Evolutionary conservation across 2,113 vertebrate species (phyloP).

Genomic region (Trematocara nigrifrons): DNA sequence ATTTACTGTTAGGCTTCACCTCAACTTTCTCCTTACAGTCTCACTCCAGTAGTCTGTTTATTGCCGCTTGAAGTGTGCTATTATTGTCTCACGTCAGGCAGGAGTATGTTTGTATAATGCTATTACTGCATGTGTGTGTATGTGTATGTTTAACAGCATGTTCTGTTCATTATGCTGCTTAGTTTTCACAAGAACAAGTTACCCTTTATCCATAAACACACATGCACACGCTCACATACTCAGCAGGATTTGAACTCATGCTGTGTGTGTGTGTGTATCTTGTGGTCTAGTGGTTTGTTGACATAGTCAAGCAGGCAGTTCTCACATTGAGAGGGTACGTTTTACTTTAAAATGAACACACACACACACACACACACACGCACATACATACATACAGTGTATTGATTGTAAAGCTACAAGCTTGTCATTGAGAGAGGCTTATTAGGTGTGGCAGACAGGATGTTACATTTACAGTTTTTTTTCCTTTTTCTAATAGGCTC

Average conservation of each 20-base stretch:
- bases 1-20: not conserved
- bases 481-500: not conserved
- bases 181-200: slow-evolving; percentile 30
- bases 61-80: not conserved
- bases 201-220: slow-evolving; percentile 33
- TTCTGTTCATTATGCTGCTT: slow-evolving; percentile 12
- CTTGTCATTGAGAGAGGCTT: slow-evolving; percentile 25
- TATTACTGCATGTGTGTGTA: not conserved
- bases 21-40: not conserved
- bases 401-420: slow-evolving; percentile 34
- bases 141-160: not conserved
- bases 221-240: not conserved
- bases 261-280: not conserved
- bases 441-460: slow-evolving; percentile 16
- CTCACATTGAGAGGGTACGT: slow-evolving; percentile 29
- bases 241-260: not conserved
- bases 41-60: not conserved
- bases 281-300: slow-evolving; percentile 56
- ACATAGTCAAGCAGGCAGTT: slow-evolving; percentile 31
- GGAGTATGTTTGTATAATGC: not conserved
- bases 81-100: not conserved
- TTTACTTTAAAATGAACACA: slow-evolving; percentile 43
- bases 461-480: not conserved
- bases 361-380: not conserved
- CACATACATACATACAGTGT: not conserved